These are phyloP conservation scores for Mythimna loreyi DNA, from an alignment of 2,888 invertebrate species.

Conservation along the genomic window DNA sequence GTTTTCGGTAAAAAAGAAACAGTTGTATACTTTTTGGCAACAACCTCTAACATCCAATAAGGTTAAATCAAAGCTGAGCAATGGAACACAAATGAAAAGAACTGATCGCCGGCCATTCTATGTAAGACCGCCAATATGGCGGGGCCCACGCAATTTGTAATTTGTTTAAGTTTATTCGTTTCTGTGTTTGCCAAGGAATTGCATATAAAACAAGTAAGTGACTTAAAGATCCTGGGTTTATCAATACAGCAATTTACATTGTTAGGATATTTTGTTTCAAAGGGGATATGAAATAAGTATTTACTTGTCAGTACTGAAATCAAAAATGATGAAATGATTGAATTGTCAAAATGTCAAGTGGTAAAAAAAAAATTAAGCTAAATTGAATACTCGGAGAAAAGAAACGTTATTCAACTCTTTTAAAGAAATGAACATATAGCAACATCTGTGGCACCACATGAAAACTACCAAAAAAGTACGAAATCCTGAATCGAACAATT, in stretches of 20 bases:
- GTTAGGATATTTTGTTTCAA: not conserved
- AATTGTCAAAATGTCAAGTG: too few species aligned
- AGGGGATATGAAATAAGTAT: too few species aligned
- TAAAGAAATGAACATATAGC: too few species aligned
- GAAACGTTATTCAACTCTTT: too few species aligned
- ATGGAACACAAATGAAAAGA: conserved; percentile 25
- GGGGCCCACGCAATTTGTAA: conserved; percentile 8
- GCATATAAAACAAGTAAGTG: conserved; percentile 67
- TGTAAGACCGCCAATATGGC: conserved; percentile 36
- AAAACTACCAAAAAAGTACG: too few species aligned
- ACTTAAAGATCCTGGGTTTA: not conserved
- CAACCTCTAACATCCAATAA: conserved; percentile 27
- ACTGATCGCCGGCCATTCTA: conserved; percentile 17
- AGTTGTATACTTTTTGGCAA: conserved; percentile 42
- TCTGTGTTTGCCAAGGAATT: conserved; percentile 59
- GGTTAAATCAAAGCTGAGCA: conserved; percentile 6
- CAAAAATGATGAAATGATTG: too few species aligned
- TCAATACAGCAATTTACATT: too few species aligned
- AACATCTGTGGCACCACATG: too few species aligned
- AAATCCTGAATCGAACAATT: too few species aligned
- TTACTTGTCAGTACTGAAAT: too few species aligned
- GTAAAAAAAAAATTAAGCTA: too few species aligned
- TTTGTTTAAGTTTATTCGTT: conserved; percentile 35
- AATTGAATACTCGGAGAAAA: too few species aligned
- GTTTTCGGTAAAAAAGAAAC: conserved; percentile 53